Base-by-base conservation (phyloP, 1,140 invertebrate species). In the Dendroctonus valens region DNA sequence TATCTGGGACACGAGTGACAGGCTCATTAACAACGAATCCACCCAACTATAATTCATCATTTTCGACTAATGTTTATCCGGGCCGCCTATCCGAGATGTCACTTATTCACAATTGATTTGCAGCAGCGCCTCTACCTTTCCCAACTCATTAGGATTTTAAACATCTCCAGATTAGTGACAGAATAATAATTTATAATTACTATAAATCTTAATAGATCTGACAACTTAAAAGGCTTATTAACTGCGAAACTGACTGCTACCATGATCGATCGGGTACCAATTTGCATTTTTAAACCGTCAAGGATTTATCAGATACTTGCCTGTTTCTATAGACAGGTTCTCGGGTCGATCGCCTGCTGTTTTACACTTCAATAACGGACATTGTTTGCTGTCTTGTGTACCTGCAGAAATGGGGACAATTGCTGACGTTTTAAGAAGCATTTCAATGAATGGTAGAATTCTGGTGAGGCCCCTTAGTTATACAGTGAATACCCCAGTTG, bases 151-250 rank as follows among this genome's bases (percentile, higher is more conserved):
- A 46, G 37, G 41, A 46, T 59, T 46, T 46, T 7, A 46, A 59
- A 26, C 42, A 15, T 59, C 57, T 49, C 57, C 44, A 60, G 59
- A 60, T 60, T 60, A 60, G 37, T 58, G 59, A 50, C 37, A 50
- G 46, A 60, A 50, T 50, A 61, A 61, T 61, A 61, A 61, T 61
- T 61, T 61, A 61, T 61, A 61, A 61, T 61, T 52, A 61, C 50
- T 41, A 52, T 61, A 61, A 61, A 61, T 61, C 59, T 61, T 61
- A 61, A 61, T 51, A 51, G 59, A 61, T 41, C 40, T 61, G 59
- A 61, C 59, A 61, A 15, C 37, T 61, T 61, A 52, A 52, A 61
- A 61, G 59, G 59, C 59, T 61, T 61, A 61, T 61, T 61, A 61
- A 52, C 48, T 61, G 59, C 59, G 49, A 52, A 61, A 51, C 38